Conservation (phyloP, 1,140 invertebrate genomes). For the Manduca sexta region DNA sequence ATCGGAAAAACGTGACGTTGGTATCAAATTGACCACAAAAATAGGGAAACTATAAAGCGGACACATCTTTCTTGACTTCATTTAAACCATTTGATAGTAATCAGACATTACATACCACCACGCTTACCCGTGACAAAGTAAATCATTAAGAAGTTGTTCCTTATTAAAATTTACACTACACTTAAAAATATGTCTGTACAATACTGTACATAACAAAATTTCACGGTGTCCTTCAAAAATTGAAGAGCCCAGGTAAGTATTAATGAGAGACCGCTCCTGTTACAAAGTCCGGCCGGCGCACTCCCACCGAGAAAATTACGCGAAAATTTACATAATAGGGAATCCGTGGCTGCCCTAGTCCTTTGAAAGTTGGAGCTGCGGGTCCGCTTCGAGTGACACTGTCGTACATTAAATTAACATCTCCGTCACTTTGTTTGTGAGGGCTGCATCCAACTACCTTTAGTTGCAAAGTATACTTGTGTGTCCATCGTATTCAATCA, state of each 20-base stretch:
- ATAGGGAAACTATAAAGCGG: no score
- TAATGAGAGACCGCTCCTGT: slow-evolving; percentile 50
- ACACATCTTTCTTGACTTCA: no score
- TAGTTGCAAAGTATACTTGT: neutral
- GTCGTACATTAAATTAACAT: slow-evolving; percentile 66
- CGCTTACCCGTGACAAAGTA: no score
- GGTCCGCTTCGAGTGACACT: slow-evolving; percentile 53
- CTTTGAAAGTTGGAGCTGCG: slow-evolving; percentile 55
- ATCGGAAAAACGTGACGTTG: no score
- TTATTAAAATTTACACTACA: no score
- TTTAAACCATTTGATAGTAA: no score
- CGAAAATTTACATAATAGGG: slow-evolving; percentile 70
- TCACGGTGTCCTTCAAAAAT: slow-evolving; percentile 31
- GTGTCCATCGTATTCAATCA: neutral
- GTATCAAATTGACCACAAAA: no score
- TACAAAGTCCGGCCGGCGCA: slow-evolving; percentile 59
- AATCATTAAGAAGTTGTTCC: no score
- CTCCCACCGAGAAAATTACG: slow-evolving; percentile 57
- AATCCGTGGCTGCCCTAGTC: slow-evolving; percentile 60
- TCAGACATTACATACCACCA: no score
- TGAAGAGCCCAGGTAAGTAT: slow-evolving; percentile 46
- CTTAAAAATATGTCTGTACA: no score
- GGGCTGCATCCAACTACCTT: slow-evolving; percentile 22
- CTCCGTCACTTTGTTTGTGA: slow-evolving; percentile 55
- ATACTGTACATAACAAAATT: slow-evolving; percentile 8